Base-by-base conservation (phyloP, 2,888 invertebrate species). In the Octonoba sinensis region DNA sequence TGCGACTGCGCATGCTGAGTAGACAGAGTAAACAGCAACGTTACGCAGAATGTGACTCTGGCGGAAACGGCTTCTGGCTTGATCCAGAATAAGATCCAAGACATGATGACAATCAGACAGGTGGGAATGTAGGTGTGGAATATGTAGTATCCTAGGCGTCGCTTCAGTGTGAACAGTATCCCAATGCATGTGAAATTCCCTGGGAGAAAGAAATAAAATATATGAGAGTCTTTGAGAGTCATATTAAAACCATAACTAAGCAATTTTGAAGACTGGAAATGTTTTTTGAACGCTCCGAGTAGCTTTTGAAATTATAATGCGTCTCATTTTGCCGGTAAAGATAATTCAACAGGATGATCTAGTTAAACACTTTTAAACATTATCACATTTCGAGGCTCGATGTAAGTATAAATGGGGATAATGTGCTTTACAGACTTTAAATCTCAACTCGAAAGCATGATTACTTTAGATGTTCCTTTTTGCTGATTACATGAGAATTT, bases 21-120 rank as follows among this genome's bases (percentile, higher is more conserved):
- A 16, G 95, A 95, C 1, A 96, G 90, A 3, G 96, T 96, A 69
- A 96, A 91, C 57, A 96, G 89, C 46, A 96, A 96, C 82, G 96
- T 96, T 79, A 96, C 96, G 18, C 97, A 96, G 0, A 96, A 91
- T 0, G 97, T 96, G 27, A 96, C 96, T 3, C 96, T 91, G 24
- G 96, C 96, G 0, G 96, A 96, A 4, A 96, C 96, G 0, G 96
- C 96, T 89, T 96, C 96, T 0, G 96, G 96, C 88, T 96, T 96
- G 86, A 96, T 96, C 96, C 96, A 96, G 90, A 96, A 96, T 0
- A 96, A 96, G 86, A 96, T 96, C 96, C 96, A 96, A 8, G 95
- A 96, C 95, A 96, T 95, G 78, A 96, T 95, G 65, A 96, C 96
- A 87, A 96, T 96, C 85, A 96, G 91, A 0, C 95, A 95, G 1